phyloP scores from a whole-genome alignment of 2,888 invertebrate species.

The Catotricha subobsoleta region DNA sequence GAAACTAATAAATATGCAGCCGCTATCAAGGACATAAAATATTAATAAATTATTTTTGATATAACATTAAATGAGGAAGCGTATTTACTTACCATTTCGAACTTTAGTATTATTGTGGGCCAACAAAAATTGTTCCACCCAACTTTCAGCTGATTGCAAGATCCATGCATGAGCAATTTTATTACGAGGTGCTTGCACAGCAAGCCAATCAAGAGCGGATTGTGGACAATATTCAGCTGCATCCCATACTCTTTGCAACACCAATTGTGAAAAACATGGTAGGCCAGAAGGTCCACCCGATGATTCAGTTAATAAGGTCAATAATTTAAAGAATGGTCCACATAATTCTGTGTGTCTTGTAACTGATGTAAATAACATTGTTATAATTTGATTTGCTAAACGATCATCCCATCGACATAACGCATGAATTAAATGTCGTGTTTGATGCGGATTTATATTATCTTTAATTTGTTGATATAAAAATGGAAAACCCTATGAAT shows the following conservation, averaged over 20 bases:
- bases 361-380: conserved; percentile 80
- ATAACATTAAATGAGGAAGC: too few relatives aligned
- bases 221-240: conserved; percentile 80
- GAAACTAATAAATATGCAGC: conserved; percentile 80
- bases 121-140: conserved; percentile 79
- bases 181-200: conserved; percentile 67
- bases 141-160: conserved; percentile 74
- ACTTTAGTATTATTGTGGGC: conserved; percentile 74
- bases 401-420: conserved; percentile 81
- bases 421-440: conserved; percentile 78
- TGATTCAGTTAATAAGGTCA: conserved; percentile 73
- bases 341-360: conserved; percentile 80
- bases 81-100: conserved; percentile 50
- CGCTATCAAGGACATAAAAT: too few relatives aligned
- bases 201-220: conserved; percentile 82
- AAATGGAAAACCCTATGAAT: conserved; percentile 69
- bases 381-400: conserved; percentile 71
- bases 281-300: conserved; percentile 58
- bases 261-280: conserved; percentile 80
- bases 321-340: conserved; percentile 80
- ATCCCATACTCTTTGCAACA: conserved; percentile 76
- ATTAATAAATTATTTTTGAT: too few relatives aligned
- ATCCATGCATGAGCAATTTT: conserved; percentile 84
- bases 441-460: conserved; percentile 79
- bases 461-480: conserved; percentile 89